These are phyloP conservation scores for Smittia sp. DNA, from an alignment of 2,888 invertebrate genomes.

Conservation along the genomic window DNA sequence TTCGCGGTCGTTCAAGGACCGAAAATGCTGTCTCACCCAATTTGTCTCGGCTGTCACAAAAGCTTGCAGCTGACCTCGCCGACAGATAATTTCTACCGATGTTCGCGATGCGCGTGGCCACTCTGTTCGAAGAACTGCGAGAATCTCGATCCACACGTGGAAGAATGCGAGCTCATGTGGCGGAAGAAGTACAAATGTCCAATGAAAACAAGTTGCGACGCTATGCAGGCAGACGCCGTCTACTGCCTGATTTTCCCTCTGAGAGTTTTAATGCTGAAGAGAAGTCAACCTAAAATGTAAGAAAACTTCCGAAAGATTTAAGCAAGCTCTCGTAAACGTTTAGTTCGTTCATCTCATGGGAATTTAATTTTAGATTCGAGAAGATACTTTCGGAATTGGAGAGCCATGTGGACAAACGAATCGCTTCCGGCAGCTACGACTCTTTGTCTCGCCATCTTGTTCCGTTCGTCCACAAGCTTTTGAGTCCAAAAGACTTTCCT, in stretches of 20 bases:
- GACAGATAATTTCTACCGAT: constrained; percentile 58
- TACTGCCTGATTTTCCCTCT: constrained; percentile 67
- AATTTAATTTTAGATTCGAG: constrained; percentile 42
- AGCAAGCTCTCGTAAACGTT: background rate
- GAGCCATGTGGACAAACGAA: constrained; percentile 60
- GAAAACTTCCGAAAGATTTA: background rate
- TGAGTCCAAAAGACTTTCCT: constrained; percentile 51
- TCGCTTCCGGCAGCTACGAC: constrained; percentile 60
- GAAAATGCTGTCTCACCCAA: constrained; percentile 59
- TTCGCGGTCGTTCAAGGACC: constrained; percentile 67
- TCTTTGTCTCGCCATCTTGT: constrained; percentile 62
- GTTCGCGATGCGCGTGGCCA: constrained; percentile 66
- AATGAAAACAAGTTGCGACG: constrained; percentile 47
- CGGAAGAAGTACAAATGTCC: constrained; percentile 59
- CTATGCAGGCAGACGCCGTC: constrained; percentile 59
- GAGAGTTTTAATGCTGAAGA: constrained; percentile 62
- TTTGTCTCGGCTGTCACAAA: constrained; percentile 65
- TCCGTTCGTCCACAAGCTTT: constrained; percentile 55
- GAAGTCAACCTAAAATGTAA: constrained; percentile 54
- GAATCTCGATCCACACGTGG: constrained; percentile 56
- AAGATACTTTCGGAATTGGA: constrained; percentile 47
- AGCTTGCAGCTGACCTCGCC: constrained; percentile 50
- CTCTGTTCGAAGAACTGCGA: constrained; percentile 64
- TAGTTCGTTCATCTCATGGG: background rate
- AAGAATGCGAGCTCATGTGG: constrained; percentile 63